A percentile compares a stretch with the other conserved stretches of the same genome.
These are phyloP conservation scores for Sebastes cheni DNA, from an alignment of 2,797 vertebrate genomes.

Conservation along the genomic window DNA sequence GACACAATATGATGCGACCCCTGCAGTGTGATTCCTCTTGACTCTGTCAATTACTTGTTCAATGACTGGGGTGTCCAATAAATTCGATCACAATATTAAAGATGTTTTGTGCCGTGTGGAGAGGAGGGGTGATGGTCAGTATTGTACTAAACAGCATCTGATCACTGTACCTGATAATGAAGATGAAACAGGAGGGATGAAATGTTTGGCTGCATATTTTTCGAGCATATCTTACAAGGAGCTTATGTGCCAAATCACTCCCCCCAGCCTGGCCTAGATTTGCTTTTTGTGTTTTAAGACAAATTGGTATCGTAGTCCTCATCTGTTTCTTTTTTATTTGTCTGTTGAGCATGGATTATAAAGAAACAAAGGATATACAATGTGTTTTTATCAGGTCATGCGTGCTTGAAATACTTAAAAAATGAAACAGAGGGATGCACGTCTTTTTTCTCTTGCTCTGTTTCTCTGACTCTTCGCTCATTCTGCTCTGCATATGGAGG, in stretches of 20 bases:
- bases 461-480: neutral
- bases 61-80: slow-evolving; percentile 58
- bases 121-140: slow-evolving; percentile 12
- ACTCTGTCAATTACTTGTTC: slow-evolving; percentile 61
- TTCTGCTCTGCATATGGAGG: neutral
- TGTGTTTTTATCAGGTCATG: slow-evolving; percentile 25
- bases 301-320: slow-evolving; percentile 39
- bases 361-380: slow-evolving; percentile 4
- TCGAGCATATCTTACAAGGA: slow-evolving; percentile 65
- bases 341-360: slow-evolving; percentile 40
- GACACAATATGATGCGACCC: neutral
- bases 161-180: slow-evolving; percentile 71
- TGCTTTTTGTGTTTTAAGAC: slow-evolving; percentile 51
- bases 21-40: slow-evolving; percentile 46
- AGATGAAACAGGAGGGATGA: slow-evolving; percentile 58
- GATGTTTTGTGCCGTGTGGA: neutral
- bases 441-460: neutral
- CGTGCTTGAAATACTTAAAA: slow-evolving; percentile 5
- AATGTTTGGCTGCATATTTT: slow-evolving; percentile 72
- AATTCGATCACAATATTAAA: slow-evolving; percentile 49
- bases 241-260: slow-evolving; percentile 69
- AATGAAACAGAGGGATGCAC: neutral
- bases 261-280: slow-evolving; percentile 70
- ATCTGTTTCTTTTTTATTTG: slow-evolving; percentile 38
- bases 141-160: slow-evolving; percentile 61